Evolutionary conservation across 2,888 invertebrate species (phyloP).

Genomic region (Ditula angustiorana): DNA sequence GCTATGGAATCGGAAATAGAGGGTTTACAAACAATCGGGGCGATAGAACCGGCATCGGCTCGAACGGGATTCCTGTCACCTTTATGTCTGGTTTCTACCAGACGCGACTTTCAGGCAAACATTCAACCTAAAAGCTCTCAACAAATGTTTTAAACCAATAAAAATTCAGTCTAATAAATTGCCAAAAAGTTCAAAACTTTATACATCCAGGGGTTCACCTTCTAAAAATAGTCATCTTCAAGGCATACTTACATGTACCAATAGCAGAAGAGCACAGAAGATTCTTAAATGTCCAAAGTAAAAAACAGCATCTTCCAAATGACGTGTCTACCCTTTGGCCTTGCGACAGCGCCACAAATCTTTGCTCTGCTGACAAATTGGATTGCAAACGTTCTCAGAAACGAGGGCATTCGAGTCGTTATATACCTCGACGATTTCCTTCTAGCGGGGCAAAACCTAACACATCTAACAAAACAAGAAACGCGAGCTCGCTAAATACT

Average conservation of each 20-base stretch:
- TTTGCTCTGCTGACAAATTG: no score
- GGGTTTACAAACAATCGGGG: conserved; percentile 27
- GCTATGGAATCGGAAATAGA: conserved; percentile 28
- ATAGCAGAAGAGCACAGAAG: conserved; percentile 3
- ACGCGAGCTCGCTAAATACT: conserved; percentile 22
- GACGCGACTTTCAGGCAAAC: conserved; percentile 39
- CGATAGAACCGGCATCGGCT: conserved; percentile 8
- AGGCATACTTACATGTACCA: conserved; percentile 41
- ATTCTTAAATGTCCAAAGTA: conserved; percentile 9
- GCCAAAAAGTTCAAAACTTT: conserved; percentile 32
- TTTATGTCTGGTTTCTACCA: conserved; percentile 39
- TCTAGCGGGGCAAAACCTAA: conserved; percentile 25
- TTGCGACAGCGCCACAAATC: no score
- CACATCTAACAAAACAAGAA: conserved; percentile 22
- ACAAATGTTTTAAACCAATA: conserved; percentile 32
- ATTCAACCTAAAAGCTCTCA: conserved; percentile 41
- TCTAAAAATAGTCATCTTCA: conserved; percentile 41
- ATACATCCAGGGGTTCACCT: conserved; percentile 36
- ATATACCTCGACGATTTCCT: conserved; percentile 45
- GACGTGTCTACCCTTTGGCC: conserved; percentile 18
- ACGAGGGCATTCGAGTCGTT: no score
- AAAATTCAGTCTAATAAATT: conserved; percentile 41
- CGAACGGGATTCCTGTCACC: conserved; percentile 39
- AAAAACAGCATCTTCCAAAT: conserved; percentile 26
- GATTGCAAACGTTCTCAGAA: no score